Evolutionary conservation across 2,888 invertebrate genomes (phyloP).

Genomic region (Rhagium mordax): DNA sequence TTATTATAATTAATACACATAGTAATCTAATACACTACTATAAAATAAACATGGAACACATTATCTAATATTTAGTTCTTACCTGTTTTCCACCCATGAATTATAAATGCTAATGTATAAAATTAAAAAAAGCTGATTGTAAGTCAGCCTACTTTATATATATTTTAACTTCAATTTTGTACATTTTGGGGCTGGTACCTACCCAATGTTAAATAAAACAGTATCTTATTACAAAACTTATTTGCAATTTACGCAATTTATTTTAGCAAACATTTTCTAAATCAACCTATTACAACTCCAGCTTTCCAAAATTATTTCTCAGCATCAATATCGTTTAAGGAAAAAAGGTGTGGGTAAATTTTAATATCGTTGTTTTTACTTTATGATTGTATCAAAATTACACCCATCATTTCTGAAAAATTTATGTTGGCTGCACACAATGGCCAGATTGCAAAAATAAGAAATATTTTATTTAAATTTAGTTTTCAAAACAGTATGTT

Average conservation of each 20-base stretch:
- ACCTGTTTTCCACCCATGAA: not conserved
- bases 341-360: no score
- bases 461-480: no score
- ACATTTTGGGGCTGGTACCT: not conserved
- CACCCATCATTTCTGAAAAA: no score
- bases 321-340: no score
- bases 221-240: not conserved
- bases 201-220: not conserved
- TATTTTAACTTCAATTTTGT: not conserved
- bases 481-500: no score
- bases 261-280: not conserved
- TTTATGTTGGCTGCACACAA: no score
- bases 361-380: no score
- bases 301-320: no score
- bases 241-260: not conserved
- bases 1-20: constrained; percentile 16
- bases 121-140: not conserved
- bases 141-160: not conserved
- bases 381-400: no score
- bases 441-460: no score
- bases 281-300: no score
- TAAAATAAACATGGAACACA: not conserved
- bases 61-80: not conserved
- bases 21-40: not conserved
- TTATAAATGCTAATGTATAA: not conserved